Conservation (phyloP, 1,140 invertebrate genomes). For the Hyphantria cunea region DNA sequence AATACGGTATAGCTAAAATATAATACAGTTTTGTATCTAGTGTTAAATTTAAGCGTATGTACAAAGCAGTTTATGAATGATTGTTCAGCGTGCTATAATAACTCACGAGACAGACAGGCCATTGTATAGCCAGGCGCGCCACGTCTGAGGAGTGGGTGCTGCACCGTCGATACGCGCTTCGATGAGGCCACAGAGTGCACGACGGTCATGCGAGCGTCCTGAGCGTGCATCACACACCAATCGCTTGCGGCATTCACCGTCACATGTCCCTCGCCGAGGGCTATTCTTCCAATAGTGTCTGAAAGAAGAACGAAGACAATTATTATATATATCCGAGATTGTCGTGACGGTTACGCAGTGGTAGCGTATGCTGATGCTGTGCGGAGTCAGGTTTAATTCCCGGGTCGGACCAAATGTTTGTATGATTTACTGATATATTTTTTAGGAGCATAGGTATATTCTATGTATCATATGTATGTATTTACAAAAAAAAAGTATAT, state of each 20-base stretch:
- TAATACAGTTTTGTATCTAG: no score
- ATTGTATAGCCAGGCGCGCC: conserved; percentile 93
- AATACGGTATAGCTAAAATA: no score
- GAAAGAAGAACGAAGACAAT: conserved; percentile 26
- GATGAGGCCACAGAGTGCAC: conserved; percentile 90
- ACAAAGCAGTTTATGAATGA: conserved; percentile 14
- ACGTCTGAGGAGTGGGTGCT: conserved; percentile 86
- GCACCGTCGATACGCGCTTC: conserved; percentile 89
- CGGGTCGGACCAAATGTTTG: no score
- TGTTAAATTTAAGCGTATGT: conserved; percentile 1
- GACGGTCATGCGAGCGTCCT: conserved; percentile 92
- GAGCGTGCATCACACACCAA: conserved; percentile 93
- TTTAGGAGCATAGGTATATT: no score
- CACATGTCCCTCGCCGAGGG: conserved; percentile 88
- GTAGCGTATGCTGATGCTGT: no score
- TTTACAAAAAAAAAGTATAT: no score
- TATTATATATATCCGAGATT: background rate
- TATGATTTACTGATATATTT: no score
- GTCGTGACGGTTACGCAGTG: no score
- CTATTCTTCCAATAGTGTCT: conserved; percentile 96
- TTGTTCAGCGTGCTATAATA: conserved; percentile 28
- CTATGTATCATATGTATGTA: no score
- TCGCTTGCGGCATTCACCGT: conserved; percentile 91
- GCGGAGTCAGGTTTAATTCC: no score
- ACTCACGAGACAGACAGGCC: conserved; percentile 93